These are phyloP conservation scores for Dasysyrphus albostriatus DNA, from an alignment of 2,888 invertebrate genomes.

Conservation along the genomic window DNA sequence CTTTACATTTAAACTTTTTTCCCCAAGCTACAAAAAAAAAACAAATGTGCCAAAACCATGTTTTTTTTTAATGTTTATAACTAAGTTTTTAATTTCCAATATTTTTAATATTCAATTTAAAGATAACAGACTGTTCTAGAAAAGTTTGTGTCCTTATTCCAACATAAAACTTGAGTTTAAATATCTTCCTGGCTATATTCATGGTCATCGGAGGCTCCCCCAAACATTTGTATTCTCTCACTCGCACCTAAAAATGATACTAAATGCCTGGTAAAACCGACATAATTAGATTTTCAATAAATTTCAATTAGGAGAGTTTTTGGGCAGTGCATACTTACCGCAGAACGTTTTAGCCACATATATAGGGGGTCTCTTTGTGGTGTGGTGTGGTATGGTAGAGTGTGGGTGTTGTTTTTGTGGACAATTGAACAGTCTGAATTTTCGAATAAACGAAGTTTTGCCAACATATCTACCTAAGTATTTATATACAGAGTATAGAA, in stretches of 20 bases:
- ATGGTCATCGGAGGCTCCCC: background rate
- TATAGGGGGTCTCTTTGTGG: background rate
- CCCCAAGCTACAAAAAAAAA: too few species aligned
- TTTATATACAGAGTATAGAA: slow-evolving; percentile 14
- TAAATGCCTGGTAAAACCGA: slow-evolving; percentile 43
- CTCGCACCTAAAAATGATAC: slow-evolving; percentile 17
- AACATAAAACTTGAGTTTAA: too few species aligned
- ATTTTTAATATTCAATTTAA: too few species aligned
- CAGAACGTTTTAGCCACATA: slow-evolving; percentile 19
- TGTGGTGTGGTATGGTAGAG: background rate
- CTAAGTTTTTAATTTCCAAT: too few species aligned
- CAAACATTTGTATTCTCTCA: slow-evolving; percentile 28
- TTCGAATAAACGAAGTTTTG: slow-evolving; percentile 1
- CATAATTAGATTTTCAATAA: slow-evolving; percentile 75
- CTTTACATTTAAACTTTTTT: too few species aligned
- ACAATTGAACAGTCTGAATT: slow-evolving; percentile 32
- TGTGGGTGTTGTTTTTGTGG: slow-evolving; percentile 6
- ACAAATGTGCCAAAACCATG: too few species aligned
- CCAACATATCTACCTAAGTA: slow-evolving; percentile 8
- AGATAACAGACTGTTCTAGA: too few species aligned
- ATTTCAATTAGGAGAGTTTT: slow-evolving; percentile 68
- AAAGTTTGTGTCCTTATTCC: too few species aligned
- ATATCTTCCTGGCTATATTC: too few species aligned
- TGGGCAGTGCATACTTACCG: slow-evolving; percentile 28
- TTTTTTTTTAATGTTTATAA: too few species aligned